A percentile compares a stretch with the other conserved stretches of the same genome.
Conservation (phyloP, 2,888 invertebrate species). For the Morpho achilles region DNA sequence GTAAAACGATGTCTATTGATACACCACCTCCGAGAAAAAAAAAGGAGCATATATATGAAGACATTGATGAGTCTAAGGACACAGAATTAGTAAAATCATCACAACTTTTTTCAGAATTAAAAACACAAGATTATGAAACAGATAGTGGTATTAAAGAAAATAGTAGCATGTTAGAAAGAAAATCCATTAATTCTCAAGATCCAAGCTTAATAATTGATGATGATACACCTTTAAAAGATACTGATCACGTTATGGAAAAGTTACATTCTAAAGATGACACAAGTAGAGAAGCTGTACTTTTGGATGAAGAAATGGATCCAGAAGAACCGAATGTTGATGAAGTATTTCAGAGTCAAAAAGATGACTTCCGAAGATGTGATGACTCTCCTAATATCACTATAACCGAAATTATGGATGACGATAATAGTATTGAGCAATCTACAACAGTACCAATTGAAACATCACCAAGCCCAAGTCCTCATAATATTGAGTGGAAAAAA, state of each 20-base stretch:
- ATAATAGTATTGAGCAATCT: conserved; percentile 52
- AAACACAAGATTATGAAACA: conserved; percentile 48
- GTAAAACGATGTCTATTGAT: conserved; percentile 63
- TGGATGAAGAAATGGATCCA: conserved; percentile 62
- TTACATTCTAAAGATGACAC: conserved; percentile 54
- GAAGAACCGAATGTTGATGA: conserved; percentile 69
- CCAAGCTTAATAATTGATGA: conserved; percentile 68
- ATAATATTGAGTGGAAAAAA: conserved; percentile 42
- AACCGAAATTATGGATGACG: conserved; percentile 70
- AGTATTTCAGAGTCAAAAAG: conserved; percentile 63
- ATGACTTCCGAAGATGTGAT: conserved; percentile 50
- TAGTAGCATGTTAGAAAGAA: conserved; percentile 66
- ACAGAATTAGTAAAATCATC: conserved; percentile 58
- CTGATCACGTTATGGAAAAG: conserved; percentile 69
- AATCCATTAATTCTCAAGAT: conserved; percentile 68
- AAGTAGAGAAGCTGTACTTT: conserved; percentile 55
- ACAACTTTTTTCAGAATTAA: conserved; percentile 68
- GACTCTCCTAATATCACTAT: conserved; percentile 72
- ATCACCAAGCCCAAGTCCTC: conserved; percentile 66
- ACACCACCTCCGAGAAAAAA: conserved; percentile 71
- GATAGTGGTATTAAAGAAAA: conserved; percentile 59
- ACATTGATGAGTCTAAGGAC: conserved; percentile 72
- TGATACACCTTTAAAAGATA: conserved; percentile 46
- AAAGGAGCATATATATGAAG: conserved; percentile 82
- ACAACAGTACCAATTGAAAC: conserved; percentile 58